These are phyloP conservation scores for Catharus fuscescens DNA, from an alignment of 2,113 vertebrate genomes.

Conservation along the genomic window DNA sequence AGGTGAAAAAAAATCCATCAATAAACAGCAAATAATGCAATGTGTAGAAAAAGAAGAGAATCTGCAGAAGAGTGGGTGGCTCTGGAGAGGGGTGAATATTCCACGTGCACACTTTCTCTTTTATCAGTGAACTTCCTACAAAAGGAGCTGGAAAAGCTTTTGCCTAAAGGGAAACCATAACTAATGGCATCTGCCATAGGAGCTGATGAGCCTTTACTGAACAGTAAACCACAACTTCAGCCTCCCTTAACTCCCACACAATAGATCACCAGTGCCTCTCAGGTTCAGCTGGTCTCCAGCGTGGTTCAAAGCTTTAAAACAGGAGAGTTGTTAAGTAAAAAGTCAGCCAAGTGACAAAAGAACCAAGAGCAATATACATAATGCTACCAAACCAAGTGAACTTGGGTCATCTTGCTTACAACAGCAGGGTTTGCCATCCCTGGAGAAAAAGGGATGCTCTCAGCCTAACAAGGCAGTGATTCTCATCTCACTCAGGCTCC, in stretches of 20 bases:
- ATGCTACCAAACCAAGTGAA: conserved; percentile 3
- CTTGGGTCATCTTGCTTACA: conserved; percentile 1
- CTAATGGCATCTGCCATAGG: conserved; percentile 10
- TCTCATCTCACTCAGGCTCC: not conserved
- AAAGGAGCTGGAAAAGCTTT: not conserved
- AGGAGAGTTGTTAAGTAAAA: not conserved
- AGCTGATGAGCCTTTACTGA: conserved; percentile 16
- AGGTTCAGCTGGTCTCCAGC: not conserved
- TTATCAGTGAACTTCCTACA: not conserved
- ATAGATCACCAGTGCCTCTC: not conserved
- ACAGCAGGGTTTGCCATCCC: not conserved
- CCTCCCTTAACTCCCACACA: not conserved
- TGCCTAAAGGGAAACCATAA: conserved; percentile 11
- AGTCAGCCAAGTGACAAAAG: conserved; percentile 25
- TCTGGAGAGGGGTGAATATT: not conserved
- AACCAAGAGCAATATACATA: not conserved
- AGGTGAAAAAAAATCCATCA: not conserved
- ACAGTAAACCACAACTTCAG: not conserved
- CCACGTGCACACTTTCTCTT: not conserved
- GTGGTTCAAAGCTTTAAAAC: not conserved
- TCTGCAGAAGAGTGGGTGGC: not conserved
- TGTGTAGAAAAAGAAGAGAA: not conserved
- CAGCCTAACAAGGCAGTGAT: not conserved
- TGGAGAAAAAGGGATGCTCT: not conserved
- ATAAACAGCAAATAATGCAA: not conserved